Evolutionary conservation across 2,113 vertebrate genomes (phyloP).

Genomic region (Candoia aspera): DNA sequence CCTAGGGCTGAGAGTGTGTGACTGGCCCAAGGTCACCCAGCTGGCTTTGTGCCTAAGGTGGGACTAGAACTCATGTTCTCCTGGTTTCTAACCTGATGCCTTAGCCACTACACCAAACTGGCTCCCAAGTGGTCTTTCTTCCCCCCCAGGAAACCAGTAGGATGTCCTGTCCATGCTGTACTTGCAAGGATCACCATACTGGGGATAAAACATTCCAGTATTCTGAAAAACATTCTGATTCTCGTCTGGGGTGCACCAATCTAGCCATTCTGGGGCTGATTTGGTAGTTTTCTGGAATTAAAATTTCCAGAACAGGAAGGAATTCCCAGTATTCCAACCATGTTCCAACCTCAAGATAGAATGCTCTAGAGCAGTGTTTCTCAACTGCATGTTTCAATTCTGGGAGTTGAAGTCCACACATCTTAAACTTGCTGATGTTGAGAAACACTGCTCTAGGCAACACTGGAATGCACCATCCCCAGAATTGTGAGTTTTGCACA

Average conservation of each 20-base stretch:
- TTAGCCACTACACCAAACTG: background rate
- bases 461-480: background rate
- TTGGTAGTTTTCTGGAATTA: background rate
- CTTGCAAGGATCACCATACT: background rate
- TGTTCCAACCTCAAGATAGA: background rate
- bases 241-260: background rate
- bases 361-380: background rate
- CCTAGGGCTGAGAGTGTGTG: too few species aligned
- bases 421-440: background rate
- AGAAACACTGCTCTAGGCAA: background rate
- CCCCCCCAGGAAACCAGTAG: background rate
- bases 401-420: background rate
- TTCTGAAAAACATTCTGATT: background rate
- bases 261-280: background rate
- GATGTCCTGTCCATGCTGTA: background rate
- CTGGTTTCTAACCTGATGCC: background rate
- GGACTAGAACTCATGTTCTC: background rate
- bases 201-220: background rate
- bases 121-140: background rate
- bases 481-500: background rate
- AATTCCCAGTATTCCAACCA: background rate
- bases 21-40: background rate
- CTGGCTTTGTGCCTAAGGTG: background rate
- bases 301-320: background rate
- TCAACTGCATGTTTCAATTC: background rate